These are phyloP conservation scores for Aphrophora alni DNA, from an alignment of 2,888 invertebrate species.

Conservation along the genomic window DNA sequence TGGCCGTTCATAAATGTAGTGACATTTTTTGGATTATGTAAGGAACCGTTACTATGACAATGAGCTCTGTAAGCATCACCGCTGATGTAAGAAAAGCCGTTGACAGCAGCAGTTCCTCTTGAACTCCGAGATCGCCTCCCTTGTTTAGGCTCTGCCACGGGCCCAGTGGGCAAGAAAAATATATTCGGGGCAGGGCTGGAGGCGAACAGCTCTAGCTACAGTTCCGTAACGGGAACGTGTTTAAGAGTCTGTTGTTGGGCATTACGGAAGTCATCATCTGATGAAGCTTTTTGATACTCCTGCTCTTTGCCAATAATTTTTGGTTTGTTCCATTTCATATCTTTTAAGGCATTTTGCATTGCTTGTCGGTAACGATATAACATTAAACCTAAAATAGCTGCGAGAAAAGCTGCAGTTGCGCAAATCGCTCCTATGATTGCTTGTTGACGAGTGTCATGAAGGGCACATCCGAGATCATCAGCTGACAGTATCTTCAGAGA, in stretches of 20 bases:
- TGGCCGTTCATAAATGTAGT: constrained; percentile 21
- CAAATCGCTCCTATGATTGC: constrained; percentile 79
- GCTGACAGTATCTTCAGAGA: constrained; percentile 71
- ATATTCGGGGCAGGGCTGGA: constrained; percentile 75
- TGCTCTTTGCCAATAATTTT: constrained; percentile 79
- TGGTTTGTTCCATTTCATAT: constrained; percentile 77
- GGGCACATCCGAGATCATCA: constrained; percentile 81
- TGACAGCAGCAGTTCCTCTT: constrained; percentile 71
- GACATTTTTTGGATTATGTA: neutral
- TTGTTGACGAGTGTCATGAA: constrained; percentile 79
- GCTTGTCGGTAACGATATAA: constrained; percentile 81
- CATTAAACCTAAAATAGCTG: constrained; percentile 74
- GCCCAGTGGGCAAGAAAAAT: constrained; percentile 71
- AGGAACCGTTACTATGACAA: constrained; percentile 16
- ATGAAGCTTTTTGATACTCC: constrained; percentile 89
- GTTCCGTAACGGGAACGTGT: constrained; percentile 88
- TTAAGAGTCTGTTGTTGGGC: constrained; percentile 60
- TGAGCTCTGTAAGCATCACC: constrained; percentile 58
- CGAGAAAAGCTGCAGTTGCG: constrained; percentile 73
- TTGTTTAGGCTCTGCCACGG: constrained; percentile 58
- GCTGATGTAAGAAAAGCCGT: constrained; percentile 78
- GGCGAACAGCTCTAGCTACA: constrained; percentile 96
- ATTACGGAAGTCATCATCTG: constrained; percentile 76
- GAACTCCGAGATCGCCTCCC: constrained; percentile 56
- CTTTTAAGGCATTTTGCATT: constrained; percentile 82